Conservation (phyloP, 2,888 invertebrate species). For the Lomographa bimaculata region DNA sequence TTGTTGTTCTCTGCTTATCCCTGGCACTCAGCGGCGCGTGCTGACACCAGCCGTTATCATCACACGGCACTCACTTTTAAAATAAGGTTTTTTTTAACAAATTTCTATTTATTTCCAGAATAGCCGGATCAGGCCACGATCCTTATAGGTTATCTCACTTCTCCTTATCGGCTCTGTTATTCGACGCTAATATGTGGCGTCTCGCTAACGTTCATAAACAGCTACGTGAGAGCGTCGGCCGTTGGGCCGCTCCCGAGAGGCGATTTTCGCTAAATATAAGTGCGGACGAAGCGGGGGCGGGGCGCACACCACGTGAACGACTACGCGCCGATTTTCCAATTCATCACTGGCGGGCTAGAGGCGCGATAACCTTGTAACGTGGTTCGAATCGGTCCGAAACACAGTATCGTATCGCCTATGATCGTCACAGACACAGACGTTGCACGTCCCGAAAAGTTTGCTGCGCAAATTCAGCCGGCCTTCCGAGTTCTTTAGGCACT, state of each 20-base stretch:
- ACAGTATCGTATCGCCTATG: slow-evolving; percentile 61
- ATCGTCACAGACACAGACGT: slow-evolving; percentile 54
- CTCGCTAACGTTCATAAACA: slow-evolving; percentile 77
- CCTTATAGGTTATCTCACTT: slow-evolving; percentile 77
- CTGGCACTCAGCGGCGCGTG: slow-evolving; percentile 70
- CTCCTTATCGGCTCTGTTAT: slow-evolving; percentile 77
- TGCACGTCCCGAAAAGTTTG: slow-evolving; percentile 52
- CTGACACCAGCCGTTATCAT: slow-evolving; percentile 63
- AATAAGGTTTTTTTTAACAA: slow-evolving; percentile 38
- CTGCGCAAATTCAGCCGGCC: slow-evolving; percentile 56
- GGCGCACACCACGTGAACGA: slow-evolving; percentile 80
- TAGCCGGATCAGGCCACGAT: slow-evolving; percentile 61
- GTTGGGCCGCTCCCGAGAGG: slow-evolving; percentile 79
- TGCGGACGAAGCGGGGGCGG: slow-evolving; percentile 75
- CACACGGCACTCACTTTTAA: slow-evolving; percentile 55
- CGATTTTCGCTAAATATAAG: slow-evolving; percentile 83
- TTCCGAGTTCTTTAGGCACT: slow-evolving; percentile 60
- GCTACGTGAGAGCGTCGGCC: slow-evolving; percentile 66
- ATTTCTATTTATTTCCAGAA: slow-evolving; percentile 71
- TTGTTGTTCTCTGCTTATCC: slow-evolving; percentile 63
- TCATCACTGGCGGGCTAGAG: slow-evolving; percentile 79
- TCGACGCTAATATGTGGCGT: slow-evolving; percentile 81
- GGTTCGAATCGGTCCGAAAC: slow-evolving; percentile 67
- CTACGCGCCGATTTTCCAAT: slow-evolving; percentile 84
- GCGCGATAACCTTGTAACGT: slow-evolving; percentile 83